Evolutionary conservation across 2,113 vertebrate species (phyloP).

Genomic region (Asarcornis scutulata): DNA sequence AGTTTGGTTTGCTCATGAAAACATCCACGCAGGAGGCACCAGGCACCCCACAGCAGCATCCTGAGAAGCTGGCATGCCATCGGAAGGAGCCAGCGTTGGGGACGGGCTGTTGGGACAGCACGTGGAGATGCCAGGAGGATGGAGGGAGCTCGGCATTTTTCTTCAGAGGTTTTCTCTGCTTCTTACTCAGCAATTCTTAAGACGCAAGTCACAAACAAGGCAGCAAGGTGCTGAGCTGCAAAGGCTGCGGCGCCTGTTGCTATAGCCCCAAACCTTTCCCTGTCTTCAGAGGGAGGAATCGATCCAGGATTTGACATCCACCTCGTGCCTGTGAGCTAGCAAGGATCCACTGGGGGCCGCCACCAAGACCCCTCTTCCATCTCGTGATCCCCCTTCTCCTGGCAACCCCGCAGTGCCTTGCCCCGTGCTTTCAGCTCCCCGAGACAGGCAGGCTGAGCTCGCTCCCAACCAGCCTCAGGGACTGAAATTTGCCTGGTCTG

Average conservation of each 20-base stretch:
- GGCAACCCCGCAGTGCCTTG: not conserved
- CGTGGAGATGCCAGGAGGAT: not conserved
- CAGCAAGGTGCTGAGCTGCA: not conserved
- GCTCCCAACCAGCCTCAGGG: rapidly evolving
- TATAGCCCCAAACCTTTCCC: not conserved
- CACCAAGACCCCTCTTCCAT: rapidly evolving
- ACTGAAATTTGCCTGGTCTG: not conserved
- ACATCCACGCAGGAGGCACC: rapidly evolving
- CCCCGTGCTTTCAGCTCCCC: not conserved
- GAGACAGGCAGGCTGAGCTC: not conserved
- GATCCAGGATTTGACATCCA: not conserved
- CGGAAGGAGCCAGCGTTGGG: not conserved
- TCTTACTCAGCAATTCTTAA: slow-evolving; percentile 4
- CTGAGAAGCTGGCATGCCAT: not conserved
- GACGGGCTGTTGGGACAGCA: too few species aligned
- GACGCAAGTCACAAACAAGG: not conserved
- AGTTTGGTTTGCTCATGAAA: not conserved
- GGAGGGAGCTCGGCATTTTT: not conserved
- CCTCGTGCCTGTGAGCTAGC: not conserved
- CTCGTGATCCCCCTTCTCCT: not conserved
- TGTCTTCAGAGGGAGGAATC: not conserved
- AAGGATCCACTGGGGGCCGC: not conserved
- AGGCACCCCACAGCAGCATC: not conserved
- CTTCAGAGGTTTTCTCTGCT: not conserved
- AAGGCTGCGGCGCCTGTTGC: not conserved